A percentile compares a stretch with the other conserved stretches of the same genome.
Evolutionary conservation across 2,888 invertebrate species (phyloP).

Genomic region (Xanthorhoe designata): DNA sequence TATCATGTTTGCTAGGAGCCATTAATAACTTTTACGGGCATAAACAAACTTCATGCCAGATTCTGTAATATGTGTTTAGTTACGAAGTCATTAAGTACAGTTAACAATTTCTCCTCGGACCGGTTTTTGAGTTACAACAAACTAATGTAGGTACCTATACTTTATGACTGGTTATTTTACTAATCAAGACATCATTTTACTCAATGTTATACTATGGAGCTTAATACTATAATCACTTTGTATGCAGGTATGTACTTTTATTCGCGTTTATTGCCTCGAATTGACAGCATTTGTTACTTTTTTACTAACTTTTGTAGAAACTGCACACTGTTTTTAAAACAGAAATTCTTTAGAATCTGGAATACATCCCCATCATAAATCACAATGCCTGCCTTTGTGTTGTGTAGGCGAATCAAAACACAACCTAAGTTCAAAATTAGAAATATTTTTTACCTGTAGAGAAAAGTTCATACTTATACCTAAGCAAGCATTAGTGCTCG

Average conservation of each 20-base stretch:
- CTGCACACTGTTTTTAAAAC: too few relatives aligned
- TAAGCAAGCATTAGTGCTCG: too few relatives aligned
- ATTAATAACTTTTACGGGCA: constrained; percentile 15
- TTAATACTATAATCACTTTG: background rate
- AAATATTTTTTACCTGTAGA: too few relatives aligned
- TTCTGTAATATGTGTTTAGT: constrained; percentile 71
- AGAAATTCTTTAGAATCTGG: too few relatives aligned
- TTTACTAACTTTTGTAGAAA: too few relatives aligned
- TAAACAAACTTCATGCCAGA: constrained; percentile 43
- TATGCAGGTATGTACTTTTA: background rate
- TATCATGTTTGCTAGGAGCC: background rate
- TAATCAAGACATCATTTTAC: constrained; percentile 41
- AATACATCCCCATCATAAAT: too few relatives aligned
- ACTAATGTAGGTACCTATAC: constrained; percentile 62
- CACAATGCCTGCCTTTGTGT: too few relatives aligned
- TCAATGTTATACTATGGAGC: constrained; percentile 23
- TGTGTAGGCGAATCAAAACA: too few relatives aligned
- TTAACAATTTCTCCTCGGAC: constrained; percentile 79
- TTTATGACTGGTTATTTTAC: constrained; percentile 64
- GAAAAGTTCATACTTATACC: too few relatives aligned
- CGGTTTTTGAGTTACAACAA: constrained; percentile 75
- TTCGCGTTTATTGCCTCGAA: background rate
- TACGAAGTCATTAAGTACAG: constrained; percentile 79
- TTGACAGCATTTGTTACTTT: too few relatives aligned
- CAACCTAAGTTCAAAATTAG: too few relatives aligned